Percentiles rank a stretch among this genome's conserved stretches.
phyloP scores from a whole-genome alignment of 2,113 vertebrate species.

The Microtus ochrogaster region DNA sequence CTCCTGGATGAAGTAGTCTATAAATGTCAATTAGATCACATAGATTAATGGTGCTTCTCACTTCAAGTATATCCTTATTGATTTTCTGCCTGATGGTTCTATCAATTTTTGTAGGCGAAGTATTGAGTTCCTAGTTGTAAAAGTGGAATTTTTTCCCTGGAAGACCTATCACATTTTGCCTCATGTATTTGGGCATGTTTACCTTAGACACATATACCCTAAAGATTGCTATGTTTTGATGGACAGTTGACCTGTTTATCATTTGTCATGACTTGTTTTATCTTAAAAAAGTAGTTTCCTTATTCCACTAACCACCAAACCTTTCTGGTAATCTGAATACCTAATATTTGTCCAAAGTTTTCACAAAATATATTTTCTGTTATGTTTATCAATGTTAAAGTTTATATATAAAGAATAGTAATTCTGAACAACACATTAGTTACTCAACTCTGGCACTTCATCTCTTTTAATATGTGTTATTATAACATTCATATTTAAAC shows the following conservation, averaged over 20 bases:
- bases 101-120: constrained; percentile 49
- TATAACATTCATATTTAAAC: background rate
- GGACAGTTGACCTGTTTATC: background rate
- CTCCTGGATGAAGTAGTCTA: constrained; percentile 35
- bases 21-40: constrained; percentile 66
- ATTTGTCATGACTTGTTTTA: background rate
- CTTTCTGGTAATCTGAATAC: background rate
- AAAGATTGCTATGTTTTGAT: background rate
- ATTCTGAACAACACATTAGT: background rate
- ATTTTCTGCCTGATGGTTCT: constrained; percentile 62
- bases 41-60: constrained; percentile 58
- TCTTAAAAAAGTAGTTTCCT: background rate
- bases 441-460: background rate
- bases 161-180: constrained; percentile 2
- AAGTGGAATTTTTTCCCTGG: constrained; percentile 6
- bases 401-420: background rate
- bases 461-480: background rate
- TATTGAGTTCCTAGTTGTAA: constrained; percentile 1
- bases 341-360: background rate
- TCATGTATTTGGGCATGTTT: background rate
- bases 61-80: constrained; percentile 53
- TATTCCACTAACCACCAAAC: background rate
- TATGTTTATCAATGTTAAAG: background rate
- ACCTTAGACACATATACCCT: background rate
- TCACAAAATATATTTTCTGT: background rate